phyloP scores from a whole-genome alignment of 1,140 invertebrate species.

The Temnothorax curvispinosus region DNA sequence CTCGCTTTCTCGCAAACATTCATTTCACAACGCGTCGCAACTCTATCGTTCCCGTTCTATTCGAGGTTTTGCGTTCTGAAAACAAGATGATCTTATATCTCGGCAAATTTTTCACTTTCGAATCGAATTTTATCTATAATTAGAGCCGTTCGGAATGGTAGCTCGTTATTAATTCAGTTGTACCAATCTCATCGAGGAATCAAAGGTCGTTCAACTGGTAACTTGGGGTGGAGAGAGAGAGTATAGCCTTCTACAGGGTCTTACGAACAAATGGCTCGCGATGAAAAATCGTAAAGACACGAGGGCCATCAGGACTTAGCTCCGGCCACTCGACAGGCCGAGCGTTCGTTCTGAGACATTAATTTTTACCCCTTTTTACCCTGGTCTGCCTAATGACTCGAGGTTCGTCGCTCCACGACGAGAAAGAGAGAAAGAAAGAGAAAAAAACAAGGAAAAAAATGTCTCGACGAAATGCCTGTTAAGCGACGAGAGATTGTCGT shows the following conservation, averaged over 20 bases:
- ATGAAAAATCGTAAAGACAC: slow-evolving; percentile 84
- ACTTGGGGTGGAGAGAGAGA: neutral
- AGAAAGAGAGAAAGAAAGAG: slow-evolving; percentile 14
- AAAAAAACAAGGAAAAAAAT: slow-evolving; percentile 64
- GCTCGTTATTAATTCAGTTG: slow-evolving; percentile 57
- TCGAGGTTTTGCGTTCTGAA: neutral
- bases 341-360: slow-evolving; percentile 86
- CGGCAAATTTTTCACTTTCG: slow-evolving; percentile 26
- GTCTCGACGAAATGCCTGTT: slow-evolving; percentile 78
- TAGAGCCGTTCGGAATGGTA: slow-evolving; percentile 6
- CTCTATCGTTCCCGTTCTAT: neutral
- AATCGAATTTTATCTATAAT: slow-evolving; percentile 36
- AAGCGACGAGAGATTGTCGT: slow-evolving; percentile 79
- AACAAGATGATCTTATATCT: slow-evolving; percentile 13
- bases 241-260: slow-evolving; percentile 23
- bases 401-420: slow-evolving; percentile 63
- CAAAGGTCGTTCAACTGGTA: slow-evolving; percentile 27
- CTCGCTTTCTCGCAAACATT: slow-evolving; percentile 12
- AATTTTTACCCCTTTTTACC: slow-evolving; percentile 85
- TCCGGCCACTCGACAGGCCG: slow-evolving; percentile 71
- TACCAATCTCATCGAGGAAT: slow-evolving; percentile 25
- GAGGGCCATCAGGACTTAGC: slow-evolving; percentile 72
- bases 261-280: slow-evolving; percentile 80
- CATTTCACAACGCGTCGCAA: neutral
- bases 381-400: slow-evolving; percentile 84